Evolutionary conservation across 1,140 invertebrate species (phyloP).

Genomic region (Holcopasites calliopsidis): DNA sequence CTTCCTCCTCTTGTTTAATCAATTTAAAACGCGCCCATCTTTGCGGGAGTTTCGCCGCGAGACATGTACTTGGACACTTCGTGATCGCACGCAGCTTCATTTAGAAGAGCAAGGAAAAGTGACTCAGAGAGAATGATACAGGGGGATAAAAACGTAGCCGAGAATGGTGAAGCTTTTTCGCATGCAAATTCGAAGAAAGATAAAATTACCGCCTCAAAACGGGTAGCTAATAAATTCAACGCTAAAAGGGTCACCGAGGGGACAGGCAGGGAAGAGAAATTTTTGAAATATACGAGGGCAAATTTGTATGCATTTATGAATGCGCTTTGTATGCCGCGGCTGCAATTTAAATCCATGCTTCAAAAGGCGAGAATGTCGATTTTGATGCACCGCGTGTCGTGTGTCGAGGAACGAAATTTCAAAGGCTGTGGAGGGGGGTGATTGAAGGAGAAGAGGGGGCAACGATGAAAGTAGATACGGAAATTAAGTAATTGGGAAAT

Average conservation of each 20-base stretch:
- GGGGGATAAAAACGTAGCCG: background rate
- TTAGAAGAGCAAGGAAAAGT: background rate
- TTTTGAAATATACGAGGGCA: background rate
- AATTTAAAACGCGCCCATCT: slow-evolving; percentile 7
- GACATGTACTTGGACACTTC: background rate
- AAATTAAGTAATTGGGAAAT: no score
- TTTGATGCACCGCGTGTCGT: no score
- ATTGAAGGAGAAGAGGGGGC: no score
- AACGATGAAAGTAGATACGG: no score
- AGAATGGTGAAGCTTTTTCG: slow-evolving; percentile 11
- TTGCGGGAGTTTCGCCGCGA: slow-evolving; percentile 3
- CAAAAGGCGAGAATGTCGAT: no score
- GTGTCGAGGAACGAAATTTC: no score
- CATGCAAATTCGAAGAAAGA: slow-evolving; percentile 20
- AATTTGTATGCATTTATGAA: no score
- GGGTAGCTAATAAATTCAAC: slow-evolving; percentile 19
- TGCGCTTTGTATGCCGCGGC: no score
- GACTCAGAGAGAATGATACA: no score
- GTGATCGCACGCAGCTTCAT: slow-evolving; percentile 1
- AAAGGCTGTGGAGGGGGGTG: no score
- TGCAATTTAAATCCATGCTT: no score
- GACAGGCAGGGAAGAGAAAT: no score
- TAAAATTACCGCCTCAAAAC: slow-evolving; percentile 16
- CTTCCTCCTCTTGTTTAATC: slow-evolving; percentile 33
- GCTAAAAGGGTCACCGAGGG: background rate